phyloP scores from a whole-genome alignment of 2,797 vertebrate species.

The Poecilia picta region DNA sequence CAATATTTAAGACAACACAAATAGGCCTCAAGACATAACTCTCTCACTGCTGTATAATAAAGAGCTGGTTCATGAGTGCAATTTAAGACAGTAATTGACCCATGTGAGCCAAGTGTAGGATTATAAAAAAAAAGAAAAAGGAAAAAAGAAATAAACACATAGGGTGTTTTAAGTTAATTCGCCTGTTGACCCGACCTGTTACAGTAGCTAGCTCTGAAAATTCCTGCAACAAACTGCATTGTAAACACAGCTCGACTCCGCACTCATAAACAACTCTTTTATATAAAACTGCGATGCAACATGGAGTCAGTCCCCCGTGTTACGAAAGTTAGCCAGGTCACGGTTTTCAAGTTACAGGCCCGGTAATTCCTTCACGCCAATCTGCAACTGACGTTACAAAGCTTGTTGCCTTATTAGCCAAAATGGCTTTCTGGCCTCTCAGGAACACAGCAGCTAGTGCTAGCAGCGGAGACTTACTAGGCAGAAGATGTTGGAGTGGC shows the following conservation, averaged over 20 bases:
- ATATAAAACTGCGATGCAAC: conserved; percentile 6
- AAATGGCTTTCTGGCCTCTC: conserved; percentile 79
- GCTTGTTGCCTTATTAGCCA: conserved; percentile 81
- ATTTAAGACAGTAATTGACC: not conserved
- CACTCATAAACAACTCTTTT: conserved; percentile 2
- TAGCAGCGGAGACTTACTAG: conserved; percentile 87
- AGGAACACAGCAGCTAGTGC: conserved; percentile 69
- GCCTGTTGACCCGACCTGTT: conserved; percentile 45
- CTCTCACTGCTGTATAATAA: conserved; percentile 6
- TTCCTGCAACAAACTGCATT: conserved; percentile 10
- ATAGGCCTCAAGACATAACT: conserved; percentile 13
- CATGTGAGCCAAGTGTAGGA: not conserved
- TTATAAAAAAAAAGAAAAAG: not conserved
- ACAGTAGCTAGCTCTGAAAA: conserved; percentile 26
- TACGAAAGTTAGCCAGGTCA: conserved; percentile 63
- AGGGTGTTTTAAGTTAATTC: conserved; percentile 27
- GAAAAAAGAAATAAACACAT: not conserved
- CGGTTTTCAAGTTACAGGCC: conserved; percentile 70
- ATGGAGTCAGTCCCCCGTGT: conserved; percentile 21
- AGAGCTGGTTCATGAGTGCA: not conserved
- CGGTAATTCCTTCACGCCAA: conserved; percentile 70
- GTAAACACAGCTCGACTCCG: conserved; percentile 23
- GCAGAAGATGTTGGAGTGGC: conserved; percentile 99
- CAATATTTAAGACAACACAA: conserved; percentile 33
- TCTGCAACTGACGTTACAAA: conserved; percentile 78